Percentiles rank a stretch among this genome's conserved stretches.
Conservation (phyloP, 2,113 vertebrate species). For the Entomyzon cyanotis region DNA sequence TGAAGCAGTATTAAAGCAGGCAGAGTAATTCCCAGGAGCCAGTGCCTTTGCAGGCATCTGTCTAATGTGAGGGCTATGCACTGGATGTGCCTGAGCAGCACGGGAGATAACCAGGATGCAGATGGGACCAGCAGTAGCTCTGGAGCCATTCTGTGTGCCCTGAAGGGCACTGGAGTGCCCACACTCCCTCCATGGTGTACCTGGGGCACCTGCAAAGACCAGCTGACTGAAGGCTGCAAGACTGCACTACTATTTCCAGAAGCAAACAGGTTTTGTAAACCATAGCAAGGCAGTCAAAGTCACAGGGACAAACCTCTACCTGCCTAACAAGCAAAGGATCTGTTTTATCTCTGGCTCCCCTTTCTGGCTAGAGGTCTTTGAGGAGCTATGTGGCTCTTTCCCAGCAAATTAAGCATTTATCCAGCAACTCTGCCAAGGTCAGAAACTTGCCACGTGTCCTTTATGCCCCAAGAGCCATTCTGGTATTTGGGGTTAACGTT, state of each 20-base stretch:
- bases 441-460: neutral
- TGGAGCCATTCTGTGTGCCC: neutral
- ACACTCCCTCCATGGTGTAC: neutral
- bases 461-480: neutral
- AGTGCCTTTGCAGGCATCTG: neutral
- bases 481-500: neutral
- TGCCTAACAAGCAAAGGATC: neutral
- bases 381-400: neutral
- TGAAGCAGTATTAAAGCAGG: neutral
- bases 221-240: neutral
- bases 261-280: neutral
- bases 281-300: neutral
- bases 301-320: neutral
- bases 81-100: neutral
- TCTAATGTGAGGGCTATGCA: neutral
- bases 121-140: neutral
- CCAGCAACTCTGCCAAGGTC: neutral
- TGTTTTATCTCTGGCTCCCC: neutral
- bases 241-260: neutral
- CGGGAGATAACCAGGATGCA: accelerated
- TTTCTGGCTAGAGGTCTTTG: neutral
- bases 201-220: neutral
- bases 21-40: conserved; percentile 18
- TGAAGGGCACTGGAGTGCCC: neutral
- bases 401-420: neutral